Conservation (phyloP, 2,888 invertebrate species). For the Drosophila greeni region DNA sequence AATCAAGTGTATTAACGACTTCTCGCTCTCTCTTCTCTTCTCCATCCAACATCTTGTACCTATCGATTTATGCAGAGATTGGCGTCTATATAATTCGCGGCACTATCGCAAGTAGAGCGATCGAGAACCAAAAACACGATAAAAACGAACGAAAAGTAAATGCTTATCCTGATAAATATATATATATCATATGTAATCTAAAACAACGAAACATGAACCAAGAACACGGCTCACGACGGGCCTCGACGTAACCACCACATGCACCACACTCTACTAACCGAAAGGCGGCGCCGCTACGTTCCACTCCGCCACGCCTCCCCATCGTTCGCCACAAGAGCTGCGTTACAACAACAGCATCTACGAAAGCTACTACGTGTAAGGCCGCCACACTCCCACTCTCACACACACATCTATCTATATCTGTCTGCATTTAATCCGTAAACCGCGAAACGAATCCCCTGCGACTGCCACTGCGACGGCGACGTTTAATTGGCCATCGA, state of each 20-base stretch:
- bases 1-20: constrained; percentile 56
- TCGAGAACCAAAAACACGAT: constrained; percentile 3
- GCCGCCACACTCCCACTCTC: constrained; percentile 26
- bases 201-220: constrained; percentile 23
- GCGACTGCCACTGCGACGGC: constrained; percentile 10
- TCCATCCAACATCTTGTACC: constrained; percentile 44
- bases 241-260: constrained; percentile 35
- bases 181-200: constrained; percentile 21
- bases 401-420: constrained; percentile 14
- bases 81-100: constrained; percentile 77
- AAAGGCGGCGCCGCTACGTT: constrained; percentile 17
- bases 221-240: constrained; percentile 9
- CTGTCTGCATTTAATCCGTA: constrained; percentile 30
- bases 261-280: constrained; percentile 43
- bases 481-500: constrained; percentile 26
- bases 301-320: constrained; percentile 23
- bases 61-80: constrained; percentile 74
- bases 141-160: constrained; percentile 26
- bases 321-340: constrained; percentile 45
- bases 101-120: constrained; percentile 74
- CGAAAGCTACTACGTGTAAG: constrained; percentile 37
- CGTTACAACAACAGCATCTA: constrained; percentile 30
- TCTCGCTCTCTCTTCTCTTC: constrained; percentile 62
- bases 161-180: constrained; percentile 26
- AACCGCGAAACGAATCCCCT: constrained; percentile 13